Conservation (phyloP, 1,140 invertebrate species). For the Tigriopus japonicus region DNA sequence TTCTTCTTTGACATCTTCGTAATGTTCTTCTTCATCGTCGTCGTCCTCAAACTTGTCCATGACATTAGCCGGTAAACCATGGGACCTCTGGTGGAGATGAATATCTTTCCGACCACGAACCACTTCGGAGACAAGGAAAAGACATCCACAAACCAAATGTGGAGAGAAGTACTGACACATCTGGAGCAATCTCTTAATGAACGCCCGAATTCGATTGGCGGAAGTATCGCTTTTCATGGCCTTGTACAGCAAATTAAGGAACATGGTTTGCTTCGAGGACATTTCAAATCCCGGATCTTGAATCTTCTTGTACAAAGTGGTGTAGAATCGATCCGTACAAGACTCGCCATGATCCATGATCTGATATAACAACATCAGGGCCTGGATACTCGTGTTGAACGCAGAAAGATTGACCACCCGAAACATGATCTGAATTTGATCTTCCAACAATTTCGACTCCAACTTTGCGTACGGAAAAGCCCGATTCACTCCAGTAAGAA, state of each 20-base stretch:
- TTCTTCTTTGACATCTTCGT: too few relatives aligned
- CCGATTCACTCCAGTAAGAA: conserved; percentile 68
- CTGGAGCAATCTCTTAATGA: conserved; percentile 65
- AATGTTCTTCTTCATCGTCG: conserved; percentile 26
- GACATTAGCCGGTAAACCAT: background rate
- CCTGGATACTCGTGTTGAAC: conserved; percentile 66
- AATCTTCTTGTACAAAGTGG: conserved; percentile 69
- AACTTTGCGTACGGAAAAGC: conserved; percentile 57
- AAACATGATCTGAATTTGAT: conserved; percentile 66
- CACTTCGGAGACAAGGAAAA: conserved; percentile 61
- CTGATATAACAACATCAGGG: conserved; percentile 66
- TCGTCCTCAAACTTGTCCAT: conserved; percentile 16
- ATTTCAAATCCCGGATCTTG: conserved; percentile 49
- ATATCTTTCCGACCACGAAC: conserved; percentile 17
- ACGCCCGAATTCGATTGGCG: conserved; percentile 48
- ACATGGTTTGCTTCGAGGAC: conserved; percentile 53
- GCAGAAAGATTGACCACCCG: conserved; percentile 26
- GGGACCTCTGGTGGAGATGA: conserved; percentile 7
- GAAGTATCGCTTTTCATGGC: conserved; percentile 58
- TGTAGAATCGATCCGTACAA: conserved; percentile 49
- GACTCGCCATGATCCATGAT: conserved; percentile 40
- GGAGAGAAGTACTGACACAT: conserved; percentile 33
- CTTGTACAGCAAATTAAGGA: conserved; percentile 71
- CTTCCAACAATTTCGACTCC: conserved; percentile 30
- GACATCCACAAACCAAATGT: conserved; percentile 45